Evolutionary conservation across 2,113 vertebrate genomes (phyloP).

Genomic region (Anarhynchus alexandrinus): DNA sequence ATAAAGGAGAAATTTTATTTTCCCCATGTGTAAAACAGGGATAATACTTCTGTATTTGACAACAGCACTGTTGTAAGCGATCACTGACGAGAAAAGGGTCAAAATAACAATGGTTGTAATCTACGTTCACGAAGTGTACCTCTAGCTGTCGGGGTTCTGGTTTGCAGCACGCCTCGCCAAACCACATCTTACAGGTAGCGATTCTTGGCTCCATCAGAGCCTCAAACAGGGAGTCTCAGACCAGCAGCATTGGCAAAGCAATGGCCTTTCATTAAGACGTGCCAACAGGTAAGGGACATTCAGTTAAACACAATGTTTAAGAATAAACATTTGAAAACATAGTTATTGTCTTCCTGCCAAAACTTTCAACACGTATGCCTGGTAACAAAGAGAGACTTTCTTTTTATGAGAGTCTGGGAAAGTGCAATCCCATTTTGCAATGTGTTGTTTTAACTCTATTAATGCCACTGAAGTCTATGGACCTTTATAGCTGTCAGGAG

Average conservation of each 20-base stretch:
- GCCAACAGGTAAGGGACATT: not conserved
- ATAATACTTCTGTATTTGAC: not conserved
- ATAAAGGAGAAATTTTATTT: not conserved
- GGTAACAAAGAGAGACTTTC: not conserved
- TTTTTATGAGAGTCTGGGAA: not conserved
- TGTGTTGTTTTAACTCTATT: not conserved
- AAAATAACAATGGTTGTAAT: not conserved
- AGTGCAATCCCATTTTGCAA: not conserved
- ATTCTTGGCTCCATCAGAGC: not conserved
- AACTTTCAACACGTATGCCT: not conserved
- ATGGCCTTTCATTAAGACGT: not conserved
- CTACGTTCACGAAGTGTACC: accelerated
- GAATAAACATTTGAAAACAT: not conserved
- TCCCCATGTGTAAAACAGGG: not conserved
- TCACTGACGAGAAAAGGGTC: too few relatives aligned
- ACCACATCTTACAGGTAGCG: accelerated
- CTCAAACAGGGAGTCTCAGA: not conserved
- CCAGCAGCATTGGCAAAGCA: not conserved
- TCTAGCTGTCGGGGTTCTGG: not conserved
- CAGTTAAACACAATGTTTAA: not conserved
- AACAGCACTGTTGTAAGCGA: accelerated
- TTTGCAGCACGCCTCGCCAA: not conserved
- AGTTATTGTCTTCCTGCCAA: not conserved
- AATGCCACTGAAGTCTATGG: not conserved
- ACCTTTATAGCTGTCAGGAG: not conserved